Percentiles rank a stretch among this genome's conserved stretches.
These are phyloP conservation scores for Labeo rohita DNA, from an alignment of 2,113 vertebrate species.

Conservation along the genomic window DNA sequence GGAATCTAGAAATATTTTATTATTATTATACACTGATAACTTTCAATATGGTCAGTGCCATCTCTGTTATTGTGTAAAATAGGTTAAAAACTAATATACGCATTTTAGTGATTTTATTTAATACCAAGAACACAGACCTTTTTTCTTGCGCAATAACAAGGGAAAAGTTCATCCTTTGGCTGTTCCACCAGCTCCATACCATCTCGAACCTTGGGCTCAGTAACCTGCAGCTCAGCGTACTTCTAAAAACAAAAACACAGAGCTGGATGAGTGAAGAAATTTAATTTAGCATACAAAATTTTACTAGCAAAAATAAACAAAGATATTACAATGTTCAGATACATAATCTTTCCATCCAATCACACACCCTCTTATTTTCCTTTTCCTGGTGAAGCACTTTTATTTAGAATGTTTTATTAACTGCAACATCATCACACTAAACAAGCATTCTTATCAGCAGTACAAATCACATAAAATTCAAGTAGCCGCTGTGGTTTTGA, in stretches of 20 bases:
- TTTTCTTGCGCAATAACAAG: constrained; percentile 86
- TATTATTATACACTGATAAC: background rate
- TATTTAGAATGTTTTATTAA: background rate
- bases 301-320: background rate
- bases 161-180: constrained; percentile 89
- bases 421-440: constrained; percentile 2
- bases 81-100: background rate
- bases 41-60: background rate
- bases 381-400: background rate
- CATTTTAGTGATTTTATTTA: background rate
- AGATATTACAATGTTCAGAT: background rate
- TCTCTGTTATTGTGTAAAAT: background rate
- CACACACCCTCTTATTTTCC: background rate
- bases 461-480: constrained; percentile 31
- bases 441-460: constrained; percentile 1
- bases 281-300: background rate
- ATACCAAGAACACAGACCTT: constrained; percentile 64
- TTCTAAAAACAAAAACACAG: constrained; percentile 71
- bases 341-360: background rate
- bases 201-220: constrained; percentile 83
- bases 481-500: constrained; percentile 10
- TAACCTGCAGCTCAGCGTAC: constrained; percentile 87
- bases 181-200: constrained; percentile 92
- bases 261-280: background rate
- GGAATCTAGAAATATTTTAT: background rate